Conservation (phyloP, 2,888 invertebrate genomes). For the Gasteruption jaculator region DNA sequence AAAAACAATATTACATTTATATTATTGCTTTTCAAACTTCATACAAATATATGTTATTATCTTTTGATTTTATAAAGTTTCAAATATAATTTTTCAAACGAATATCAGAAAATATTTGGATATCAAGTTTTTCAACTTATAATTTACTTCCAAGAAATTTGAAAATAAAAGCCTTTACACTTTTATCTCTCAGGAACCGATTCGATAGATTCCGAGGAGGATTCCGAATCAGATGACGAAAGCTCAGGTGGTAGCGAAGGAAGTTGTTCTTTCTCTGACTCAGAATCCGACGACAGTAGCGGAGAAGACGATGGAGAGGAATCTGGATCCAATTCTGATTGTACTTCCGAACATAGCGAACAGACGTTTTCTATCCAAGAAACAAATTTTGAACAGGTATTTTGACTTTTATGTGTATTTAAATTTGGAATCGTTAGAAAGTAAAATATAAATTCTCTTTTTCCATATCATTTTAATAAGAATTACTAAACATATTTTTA, state of each 20-base stretch:
- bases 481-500: no score
- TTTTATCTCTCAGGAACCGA: conserved; percentile 43
- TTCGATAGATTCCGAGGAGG: conserved; percentile 51
- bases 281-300: conserved; percentile 47
- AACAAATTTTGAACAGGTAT: conserved; percentile 53
- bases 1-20: no score
- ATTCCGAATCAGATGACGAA: conserved; percentile 52
- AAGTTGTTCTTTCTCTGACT: conserved; percentile 50
- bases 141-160: conserved; percentile 5
- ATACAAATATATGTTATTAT: no score
- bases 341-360: conserved; percentile 52
- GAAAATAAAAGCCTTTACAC: no score
- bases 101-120: not conserved
- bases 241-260: conserved; percentile 49
- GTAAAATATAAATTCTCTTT: no score
- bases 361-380: conserved; percentile 54
- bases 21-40: no score
- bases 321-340: conserved; percentile 52
- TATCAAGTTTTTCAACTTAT: not conserved
- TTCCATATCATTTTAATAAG: no score
- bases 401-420: conserved; percentile 3
- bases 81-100: not conserved
- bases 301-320: conserved; percentile 38
- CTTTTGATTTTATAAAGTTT: not conserved
- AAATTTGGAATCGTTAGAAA: no score